phyloP scores from a whole-genome alignment of 2,888 invertebrate species.

The Raillietiella orientalis region DNA sequence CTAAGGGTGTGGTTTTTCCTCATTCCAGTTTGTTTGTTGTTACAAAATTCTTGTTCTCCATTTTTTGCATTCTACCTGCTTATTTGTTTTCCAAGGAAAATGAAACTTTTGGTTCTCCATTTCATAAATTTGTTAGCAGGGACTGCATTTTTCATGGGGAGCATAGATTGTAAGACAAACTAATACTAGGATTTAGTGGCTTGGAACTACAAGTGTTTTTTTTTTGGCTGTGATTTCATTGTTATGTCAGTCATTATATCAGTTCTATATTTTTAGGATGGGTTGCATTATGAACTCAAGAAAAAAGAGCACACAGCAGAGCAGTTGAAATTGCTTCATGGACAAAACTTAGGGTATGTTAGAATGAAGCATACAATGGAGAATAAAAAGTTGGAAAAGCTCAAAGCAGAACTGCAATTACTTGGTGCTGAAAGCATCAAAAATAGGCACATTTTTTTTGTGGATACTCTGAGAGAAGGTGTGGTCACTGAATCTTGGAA shows the following conservation, averaged over 20 bases:
- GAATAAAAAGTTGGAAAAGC: conserved; percentile 32
- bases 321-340: conserved; percentile 58
- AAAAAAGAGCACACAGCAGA: conserved; percentile 31
- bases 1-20: too few relatives aligned
- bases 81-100: too few relatives aligned
- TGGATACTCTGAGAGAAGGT: conserved; percentile 25
- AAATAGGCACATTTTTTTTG: conserved; percentile 49
- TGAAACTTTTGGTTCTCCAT: too few relatives aligned
- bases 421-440: conserved; percentile 30
- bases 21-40: too few relatives aligned
- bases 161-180: too few relatives aligned
- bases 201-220: too few relatives aligned
- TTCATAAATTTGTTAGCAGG: too few relatives aligned
- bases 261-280: conserved; percentile 11
- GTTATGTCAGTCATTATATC: conserved; percentile 1
- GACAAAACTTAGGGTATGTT: conserved; percentile 69
- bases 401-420: conserved; percentile 47
- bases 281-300: conserved; percentile 24
- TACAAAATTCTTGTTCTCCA: too few relatives aligned
- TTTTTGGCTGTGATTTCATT: conserved; percentile 1
- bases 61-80: too few relatives aligned
- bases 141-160: too few relatives aligned
- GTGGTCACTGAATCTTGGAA: conserved; percentile 2
- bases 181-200: too few relatives aligned
- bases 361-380: conserved; percentile 55